Conservation (phyloP, 2,888 invertebrate genomes). For the Eupithecia abbreviata region DNA sequence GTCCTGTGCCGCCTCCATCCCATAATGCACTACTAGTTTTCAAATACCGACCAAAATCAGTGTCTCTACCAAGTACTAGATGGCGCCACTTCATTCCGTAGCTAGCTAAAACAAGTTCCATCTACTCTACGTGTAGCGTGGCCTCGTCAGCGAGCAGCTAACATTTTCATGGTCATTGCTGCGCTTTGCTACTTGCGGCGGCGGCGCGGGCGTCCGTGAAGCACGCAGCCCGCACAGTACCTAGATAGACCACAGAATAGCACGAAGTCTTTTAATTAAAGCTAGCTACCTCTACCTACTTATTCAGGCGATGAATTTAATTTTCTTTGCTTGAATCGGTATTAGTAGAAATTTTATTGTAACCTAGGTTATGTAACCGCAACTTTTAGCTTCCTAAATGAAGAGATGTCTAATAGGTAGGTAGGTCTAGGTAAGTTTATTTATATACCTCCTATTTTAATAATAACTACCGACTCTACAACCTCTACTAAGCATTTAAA, state of each 20-base stretch:
- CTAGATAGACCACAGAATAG: neutral
- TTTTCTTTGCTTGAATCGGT: neutral
- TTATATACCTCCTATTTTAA: neutral
- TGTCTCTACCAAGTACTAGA: neutral
- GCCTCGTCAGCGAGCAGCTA: slow-evolving; percentile 60
- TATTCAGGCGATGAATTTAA: neutral
- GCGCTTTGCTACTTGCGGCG: slow-evolving; percentile 62
- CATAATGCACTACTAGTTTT: neutral
- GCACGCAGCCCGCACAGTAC: slow-evolving; percentile 44
- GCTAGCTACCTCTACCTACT: neutral
- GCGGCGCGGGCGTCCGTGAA: slow-evolving; percentile 58
- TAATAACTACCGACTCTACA: too few species aligned
- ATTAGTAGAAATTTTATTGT: neutral
- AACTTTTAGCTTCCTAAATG: neutral
- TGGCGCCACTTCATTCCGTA: neutral
- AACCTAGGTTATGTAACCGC: neutral
- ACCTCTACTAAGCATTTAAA: too few species aligned
- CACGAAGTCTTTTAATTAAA: neutral
- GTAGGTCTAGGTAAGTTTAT: too few species aligned
- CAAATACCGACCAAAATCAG: neutral
- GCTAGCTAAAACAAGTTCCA: neutral
- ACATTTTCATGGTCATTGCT: slow-evolving; percentile 73
- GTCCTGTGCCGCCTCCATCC: too few species aligned
- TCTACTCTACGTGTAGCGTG: slow-evolving; percentile 34
- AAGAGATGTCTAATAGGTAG: neutral